A percentile compares a stretch with the other conserved stretches of the same genome.
These are phyloP conservation scores for Metopia argyrocephala DNA, from an alignment of 2,888 invertebrate species.

Conservation along the genomic window DNA sequence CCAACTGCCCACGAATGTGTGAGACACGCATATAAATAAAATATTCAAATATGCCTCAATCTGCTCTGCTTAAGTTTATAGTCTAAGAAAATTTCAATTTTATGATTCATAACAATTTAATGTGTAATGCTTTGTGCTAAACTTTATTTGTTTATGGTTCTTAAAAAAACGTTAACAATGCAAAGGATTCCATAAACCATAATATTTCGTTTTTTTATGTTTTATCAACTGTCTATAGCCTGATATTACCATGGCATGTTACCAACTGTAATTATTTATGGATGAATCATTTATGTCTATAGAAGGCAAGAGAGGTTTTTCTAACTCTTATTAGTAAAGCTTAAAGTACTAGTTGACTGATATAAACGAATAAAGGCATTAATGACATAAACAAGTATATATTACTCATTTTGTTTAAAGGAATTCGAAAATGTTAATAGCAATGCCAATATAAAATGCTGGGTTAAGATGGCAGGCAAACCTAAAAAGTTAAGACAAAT, in stretches of 20 bases:
- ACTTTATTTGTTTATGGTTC: not conserved
- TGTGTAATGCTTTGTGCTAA: not conserved
- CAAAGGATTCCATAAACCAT: constrained; percentile 25
- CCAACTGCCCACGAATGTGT: too few species aligned
- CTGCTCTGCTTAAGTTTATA: not conserved
- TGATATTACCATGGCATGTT: constrained; percentile 23
- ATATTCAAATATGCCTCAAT: not conserved
- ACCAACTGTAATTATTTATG: constrained; percentile 1
- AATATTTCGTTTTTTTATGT: constrained; percentile 7
- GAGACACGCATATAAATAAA: too few species aligned
- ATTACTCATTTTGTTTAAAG: constrained; percentile 38
- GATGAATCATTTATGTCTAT: constrained; percentile 24
- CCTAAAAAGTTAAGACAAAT: not conserved
- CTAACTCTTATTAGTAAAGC: constrained; percentile 26
- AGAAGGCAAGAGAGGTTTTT: not conserved
- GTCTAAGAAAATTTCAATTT: not conserved
- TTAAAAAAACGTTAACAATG: constrained; percentile 27
- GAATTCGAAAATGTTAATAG: not conserved
- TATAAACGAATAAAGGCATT: constrained; percentile 13
- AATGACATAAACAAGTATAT: constrained; percentile 1
- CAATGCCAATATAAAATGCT: too few species aligned
- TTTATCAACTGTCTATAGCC: constrained; percentile 35
- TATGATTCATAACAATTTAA: constrained; percentile 36
- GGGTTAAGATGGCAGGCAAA: constrained; percentile 3
- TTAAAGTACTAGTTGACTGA: constrained; percentile 40